These are phyloP conservation scores for Campylomormyrus numenius DNA, from an alignment of 2,113 vertebrate genomes.

Conservation along the genomic window DNA sequence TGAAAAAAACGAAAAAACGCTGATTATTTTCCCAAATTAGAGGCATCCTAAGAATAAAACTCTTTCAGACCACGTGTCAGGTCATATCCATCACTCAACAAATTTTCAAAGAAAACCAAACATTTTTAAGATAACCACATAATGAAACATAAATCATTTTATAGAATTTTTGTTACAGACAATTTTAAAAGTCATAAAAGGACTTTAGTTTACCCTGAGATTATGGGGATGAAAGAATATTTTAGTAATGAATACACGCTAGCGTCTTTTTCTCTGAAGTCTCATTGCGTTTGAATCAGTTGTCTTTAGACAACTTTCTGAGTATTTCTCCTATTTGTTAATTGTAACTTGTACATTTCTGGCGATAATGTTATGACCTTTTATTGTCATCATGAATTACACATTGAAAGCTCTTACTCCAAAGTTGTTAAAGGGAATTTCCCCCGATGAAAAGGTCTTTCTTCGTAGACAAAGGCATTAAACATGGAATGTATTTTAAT, in stretches of 20 bases:
- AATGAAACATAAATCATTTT: background rate
- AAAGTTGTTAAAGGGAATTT: constrained; percentile 41
- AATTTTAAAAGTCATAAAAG: background rate
- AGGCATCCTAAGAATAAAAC: background rate
- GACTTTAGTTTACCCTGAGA: background rate
- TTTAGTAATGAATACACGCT: background rate
- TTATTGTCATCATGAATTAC: background rate
- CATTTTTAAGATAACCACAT: background rate
- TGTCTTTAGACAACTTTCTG: background rate
- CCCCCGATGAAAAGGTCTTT: constrained; percentile 38
- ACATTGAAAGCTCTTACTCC: constrained; percentile 19
- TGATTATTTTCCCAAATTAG: background rate
- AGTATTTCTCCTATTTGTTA: background rate
- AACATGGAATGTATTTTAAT: constrained; percentile 37
- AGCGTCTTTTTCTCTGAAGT: background rate
- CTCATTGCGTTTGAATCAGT: background rate
- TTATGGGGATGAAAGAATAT: background rate
- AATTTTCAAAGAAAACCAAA: background rate
- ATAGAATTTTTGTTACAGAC: background rate
- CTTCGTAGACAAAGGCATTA: constrained; percentile 40
- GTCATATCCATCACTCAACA: background rate
- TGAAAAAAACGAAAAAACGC: background rate
- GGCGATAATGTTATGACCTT: background rate
- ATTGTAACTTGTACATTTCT: background rate
- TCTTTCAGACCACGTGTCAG: background rate